These are phyloP conservation scores for Rhincodon typus DNA, from an alignment of 2,797 vertebrate genomes.

Conservation along the genomic window DNA sequence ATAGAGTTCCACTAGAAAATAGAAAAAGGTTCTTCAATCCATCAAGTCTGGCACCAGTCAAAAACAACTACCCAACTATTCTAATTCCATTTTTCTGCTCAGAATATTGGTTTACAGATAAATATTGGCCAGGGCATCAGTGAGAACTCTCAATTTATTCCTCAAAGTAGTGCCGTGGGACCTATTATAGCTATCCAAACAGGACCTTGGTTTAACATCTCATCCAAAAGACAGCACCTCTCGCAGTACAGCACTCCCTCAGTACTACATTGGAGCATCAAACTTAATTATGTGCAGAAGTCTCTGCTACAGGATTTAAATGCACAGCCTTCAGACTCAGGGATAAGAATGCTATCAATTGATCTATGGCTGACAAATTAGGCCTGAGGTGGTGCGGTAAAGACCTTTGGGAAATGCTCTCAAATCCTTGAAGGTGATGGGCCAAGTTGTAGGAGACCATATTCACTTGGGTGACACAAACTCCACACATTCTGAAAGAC, in stretches of 20 bases:
- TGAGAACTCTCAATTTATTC: neutral
- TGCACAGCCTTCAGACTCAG: neutral
- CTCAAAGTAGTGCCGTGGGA: neutral
- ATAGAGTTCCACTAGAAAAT: too few species aligned
- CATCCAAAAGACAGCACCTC: neutral
- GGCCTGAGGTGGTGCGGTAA: neutral
- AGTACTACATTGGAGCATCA: neutral
- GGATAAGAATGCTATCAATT: neutral
- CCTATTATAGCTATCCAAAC: neutral
- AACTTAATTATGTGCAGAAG: neutral
- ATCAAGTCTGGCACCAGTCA: too few species aligned
- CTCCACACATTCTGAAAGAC: too few species aligned
- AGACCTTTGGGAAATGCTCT: neutral
- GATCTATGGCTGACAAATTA: neutral
- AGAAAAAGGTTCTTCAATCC: too few species aligned
- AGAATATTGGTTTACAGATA: neutral
- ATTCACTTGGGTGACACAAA: neutral
- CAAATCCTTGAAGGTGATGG: neutral
- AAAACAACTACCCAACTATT: too few species aligned
- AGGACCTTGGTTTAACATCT: neutral
- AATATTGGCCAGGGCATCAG: neutral
- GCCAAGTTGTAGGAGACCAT: neutral
- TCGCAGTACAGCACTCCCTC: neutral
- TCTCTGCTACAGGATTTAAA: neutral
- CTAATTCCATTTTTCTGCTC: too few species aligned